Percentiles rank a stretch among this genome's conserved stretches.
Conservation (phyloP, 2,797 vertebrate species). For the Poliocrania exsul region DNA sequence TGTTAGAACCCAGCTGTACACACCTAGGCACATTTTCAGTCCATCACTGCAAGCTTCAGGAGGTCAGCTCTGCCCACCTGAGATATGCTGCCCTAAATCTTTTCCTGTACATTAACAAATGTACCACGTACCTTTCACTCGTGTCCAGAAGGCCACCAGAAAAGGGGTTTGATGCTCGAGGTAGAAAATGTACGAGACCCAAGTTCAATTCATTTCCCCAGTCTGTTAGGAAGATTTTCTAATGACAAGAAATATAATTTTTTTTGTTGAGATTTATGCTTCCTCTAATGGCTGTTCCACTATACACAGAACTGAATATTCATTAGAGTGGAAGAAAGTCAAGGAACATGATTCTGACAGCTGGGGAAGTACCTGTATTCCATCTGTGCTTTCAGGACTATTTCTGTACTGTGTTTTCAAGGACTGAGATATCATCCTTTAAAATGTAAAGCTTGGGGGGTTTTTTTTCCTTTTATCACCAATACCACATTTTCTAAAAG, state of each 20-base stretch:
- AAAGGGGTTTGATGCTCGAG: background rate
- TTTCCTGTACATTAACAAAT: background rate
- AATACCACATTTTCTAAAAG: background rate
- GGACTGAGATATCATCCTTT: background rate
- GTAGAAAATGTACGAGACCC: background rate
- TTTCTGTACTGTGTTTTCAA: background rate
- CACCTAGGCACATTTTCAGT: background rate
- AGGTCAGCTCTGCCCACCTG: background rate
- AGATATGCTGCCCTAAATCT: background rate
- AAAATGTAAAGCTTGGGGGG: background rate
- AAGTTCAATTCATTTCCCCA: background rate
- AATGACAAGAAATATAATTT: background rate
- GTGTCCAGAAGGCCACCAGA: background rate
- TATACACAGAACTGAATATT: background rate
- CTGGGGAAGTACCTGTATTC: constrained; percentile 26
- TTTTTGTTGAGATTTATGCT: background rate
- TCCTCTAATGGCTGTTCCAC: background rate
- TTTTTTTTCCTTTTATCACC: background rate
- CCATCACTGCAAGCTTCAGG: background rate
- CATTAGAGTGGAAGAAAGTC: constrained; percentile 17
- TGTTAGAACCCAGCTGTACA: background rate
- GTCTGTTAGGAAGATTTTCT: background rate
- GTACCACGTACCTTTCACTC: background rate
- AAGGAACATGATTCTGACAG: constrained; percentile 18
- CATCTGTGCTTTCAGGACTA: background rate